Evolutionary conservation across 1,140 invertebrate genomes (phyloP), one percentile per base, ranked within the genome.

Genomic region (Drosophila sturtevanti): DNA sequence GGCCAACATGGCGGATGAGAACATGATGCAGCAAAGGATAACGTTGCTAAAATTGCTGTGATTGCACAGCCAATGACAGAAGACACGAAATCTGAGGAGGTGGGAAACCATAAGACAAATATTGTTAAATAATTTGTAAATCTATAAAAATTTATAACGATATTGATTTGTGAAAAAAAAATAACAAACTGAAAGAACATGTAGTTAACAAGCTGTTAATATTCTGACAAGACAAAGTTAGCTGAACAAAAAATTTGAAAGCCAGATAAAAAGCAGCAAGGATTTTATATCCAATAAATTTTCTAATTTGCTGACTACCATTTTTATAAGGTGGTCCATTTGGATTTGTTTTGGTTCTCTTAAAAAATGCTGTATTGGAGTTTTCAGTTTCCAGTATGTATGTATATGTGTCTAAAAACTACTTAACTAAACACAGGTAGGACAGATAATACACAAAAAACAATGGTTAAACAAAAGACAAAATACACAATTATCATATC

Each of bases 1-100:
- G 0, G 98, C 99, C 92, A 99, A 94, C 95, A 99, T 98, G 64
- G 97, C 98, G 59, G 98, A 99, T 3, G 98, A 99, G 76, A 99
- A 97, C 94, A 99, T 96, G 92, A 99, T 99, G 93, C 99, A 99
- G 6, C 96, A 96, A 41, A 99, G 93, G 78, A 99, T 98, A 68
- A 99, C 94, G 93, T 99, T 99, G 22, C 97, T 95, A 92, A 99
- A 99, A 82, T 98, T 96, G 60, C 95, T 96, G 91, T 99, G 98
- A 92, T 99, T 99, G 90, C 97, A 98, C 67, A 99, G 94, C 94
- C 96, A 97, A 93, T 99, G 98, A 92, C 98, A 99, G 81, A 99
- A 97, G 2, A 99, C 95, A 18, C 99, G 97, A 93, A 99, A 97
- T 93, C 98, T 98, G n/a, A n/a, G n/a, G n/a, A n/a, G n/a, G n/a